A percentile compares a stretch with the other conserved stretches of the same genome.
phyloP scores from a whole-genome alignment of 2,113 vertebrate genomes.

The Acanthochromis polyacanthus region DNA sequence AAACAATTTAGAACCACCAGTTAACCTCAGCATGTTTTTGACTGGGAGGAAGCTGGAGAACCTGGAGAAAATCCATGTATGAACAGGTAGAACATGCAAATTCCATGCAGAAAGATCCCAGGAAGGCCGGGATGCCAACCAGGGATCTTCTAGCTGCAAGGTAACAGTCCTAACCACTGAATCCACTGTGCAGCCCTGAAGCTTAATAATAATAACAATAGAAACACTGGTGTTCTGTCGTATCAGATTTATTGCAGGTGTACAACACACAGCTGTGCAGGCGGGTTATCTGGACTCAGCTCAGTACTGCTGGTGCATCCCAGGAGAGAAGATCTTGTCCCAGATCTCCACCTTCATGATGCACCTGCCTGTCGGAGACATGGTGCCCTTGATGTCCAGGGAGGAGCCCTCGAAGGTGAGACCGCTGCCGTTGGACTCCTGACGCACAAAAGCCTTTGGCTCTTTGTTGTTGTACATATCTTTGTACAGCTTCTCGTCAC shows the following conservation, averaged over 20 bases:
- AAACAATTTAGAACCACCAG: too few species aligned
- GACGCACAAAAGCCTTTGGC: conserved; percentile 53
- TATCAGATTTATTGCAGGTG: conserved; percentile 50
- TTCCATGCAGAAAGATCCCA: too few species aligned
- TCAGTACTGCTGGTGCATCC: background rate
- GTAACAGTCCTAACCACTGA: too few species aligned
- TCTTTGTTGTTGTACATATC: conserved; percentile 79
- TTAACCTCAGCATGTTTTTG: too few species aligned
- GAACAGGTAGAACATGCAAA: too few species aligned
- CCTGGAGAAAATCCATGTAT: too few species aligned
- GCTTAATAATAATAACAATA: conserved; percentile 10
- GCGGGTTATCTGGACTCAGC: too few species aligned
- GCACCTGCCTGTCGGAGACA: conserved; percentile 74
- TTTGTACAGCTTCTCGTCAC: conserved; percentile 70
- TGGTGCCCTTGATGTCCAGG: conserved; percentile 74
- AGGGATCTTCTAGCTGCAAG: too few species aligned
- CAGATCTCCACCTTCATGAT: conserved; percentile 82
- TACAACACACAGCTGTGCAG: background rate
- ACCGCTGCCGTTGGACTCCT: conserved; percentile 48
- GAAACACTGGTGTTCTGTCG: background rate
- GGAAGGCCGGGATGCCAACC: too few species aligned
- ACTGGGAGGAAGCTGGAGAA: too few species aligned
- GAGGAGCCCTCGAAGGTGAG: conserved; percentile 33
- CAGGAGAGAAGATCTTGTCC: conserved; percentile 68
- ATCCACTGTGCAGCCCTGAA: too few species aligned